Evolutionary conservation across 2,888 invertebrate genomes (phyloP).

Genomic region (Listrodromus nycthemerus): DNA sequence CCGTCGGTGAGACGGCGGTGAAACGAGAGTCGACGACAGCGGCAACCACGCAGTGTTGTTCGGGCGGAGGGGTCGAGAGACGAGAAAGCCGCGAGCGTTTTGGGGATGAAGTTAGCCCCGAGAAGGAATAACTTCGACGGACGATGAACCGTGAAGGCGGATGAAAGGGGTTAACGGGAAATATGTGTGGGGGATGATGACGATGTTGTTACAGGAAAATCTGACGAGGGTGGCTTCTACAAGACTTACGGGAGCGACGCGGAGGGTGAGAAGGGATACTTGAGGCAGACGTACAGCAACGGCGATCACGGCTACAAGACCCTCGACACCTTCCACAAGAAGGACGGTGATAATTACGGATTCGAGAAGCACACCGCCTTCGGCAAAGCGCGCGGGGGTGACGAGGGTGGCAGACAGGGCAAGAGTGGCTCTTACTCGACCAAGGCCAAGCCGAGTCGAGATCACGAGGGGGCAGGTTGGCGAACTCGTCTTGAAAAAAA

Average conservation of each 20-base stretch:
- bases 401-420: constrained; percentile 75
- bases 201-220: constrained; percentile 81
- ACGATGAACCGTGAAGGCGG: neutral
- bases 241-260: constrained; percentile 88
- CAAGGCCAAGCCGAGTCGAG: constrained; percentile 83
- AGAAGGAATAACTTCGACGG: neutral
- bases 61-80: neutral
- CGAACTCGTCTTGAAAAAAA: constrained; percentile 43
- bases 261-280: constrained; percentile 87
- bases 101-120: constrained; percentile 9
- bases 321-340: constrained; percentile 90
- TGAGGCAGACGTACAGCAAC: constrained; percentile 87
- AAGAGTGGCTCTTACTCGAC: constrained; percentile 73
- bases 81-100: constrained; percentile 8
- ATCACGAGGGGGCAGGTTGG: constrained; percentile 84
- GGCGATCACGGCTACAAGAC: constrained; percentile 91
- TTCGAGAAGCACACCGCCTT: constrained; percentile 89
- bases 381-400: constrained; percentile 85
- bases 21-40: too few relatives aligned
- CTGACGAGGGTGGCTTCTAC: constrained; percentile 85
- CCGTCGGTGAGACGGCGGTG: neutral
- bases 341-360: constrained; percentile 90
- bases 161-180: constrained; percentile 46
- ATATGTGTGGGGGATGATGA: constrained; percentile 51
- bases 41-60: too few relatives aligned